Conservation (phyloP, 2,797 vertebrate species). For the Lepilemur septentrionalis region DNA sequence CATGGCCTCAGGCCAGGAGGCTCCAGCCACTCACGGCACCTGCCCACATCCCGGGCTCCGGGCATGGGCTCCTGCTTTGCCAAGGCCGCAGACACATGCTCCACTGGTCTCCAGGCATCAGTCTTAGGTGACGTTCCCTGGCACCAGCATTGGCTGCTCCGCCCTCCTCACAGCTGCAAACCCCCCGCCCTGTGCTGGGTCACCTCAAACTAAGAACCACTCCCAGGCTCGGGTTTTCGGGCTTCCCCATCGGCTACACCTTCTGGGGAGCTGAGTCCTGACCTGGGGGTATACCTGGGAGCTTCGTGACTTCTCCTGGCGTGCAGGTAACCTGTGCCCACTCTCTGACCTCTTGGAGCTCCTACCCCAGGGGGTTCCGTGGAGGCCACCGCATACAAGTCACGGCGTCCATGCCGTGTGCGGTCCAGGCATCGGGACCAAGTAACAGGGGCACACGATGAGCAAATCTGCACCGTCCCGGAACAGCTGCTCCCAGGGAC, state of each 20-base stretch:
- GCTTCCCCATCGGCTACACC: neutral
- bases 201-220: fast-evolving
- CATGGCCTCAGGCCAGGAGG: neutral
- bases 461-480: fast-evolving
- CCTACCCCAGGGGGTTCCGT: fast-evolving
- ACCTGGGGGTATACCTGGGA: too few species aligned
- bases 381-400: fast-evolving
- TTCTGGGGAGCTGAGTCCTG: fast-evolving
- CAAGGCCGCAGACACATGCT: neutral
- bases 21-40: neutral
- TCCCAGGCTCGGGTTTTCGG: neutral
- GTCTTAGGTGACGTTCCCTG: fast-evolving
- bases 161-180: fast-evolving
- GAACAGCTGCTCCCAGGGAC: neutral
- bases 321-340: fast-evolving
- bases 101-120: fast-evolving
- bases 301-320: neutral
- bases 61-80: neutral
- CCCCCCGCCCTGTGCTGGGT: fast-evolving
- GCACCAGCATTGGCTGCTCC: fast-evolving
- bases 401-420: fast-evolving
- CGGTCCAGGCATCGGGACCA: neutral
- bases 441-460: fast-evolving
- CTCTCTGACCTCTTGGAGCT: neutral
- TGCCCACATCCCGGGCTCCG: too few species aligned